These are phyloP conservation scores for Strigamia maritima DNA, from an alignment of 2,888 invertebrate genomes.

Conservation along the genomic window DNA sequence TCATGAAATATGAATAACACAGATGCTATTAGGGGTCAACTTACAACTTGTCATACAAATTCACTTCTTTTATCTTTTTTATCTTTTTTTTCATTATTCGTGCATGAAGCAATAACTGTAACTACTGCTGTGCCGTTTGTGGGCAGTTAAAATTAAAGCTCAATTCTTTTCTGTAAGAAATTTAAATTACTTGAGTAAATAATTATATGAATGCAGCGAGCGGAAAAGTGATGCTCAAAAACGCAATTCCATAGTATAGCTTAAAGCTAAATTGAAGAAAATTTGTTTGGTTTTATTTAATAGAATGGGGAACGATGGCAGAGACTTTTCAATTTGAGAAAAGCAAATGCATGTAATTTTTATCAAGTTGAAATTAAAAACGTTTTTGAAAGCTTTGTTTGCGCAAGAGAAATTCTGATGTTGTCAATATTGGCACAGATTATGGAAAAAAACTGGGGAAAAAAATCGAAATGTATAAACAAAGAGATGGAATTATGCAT, in stretches of 20 bases:
- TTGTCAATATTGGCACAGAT: background rate
- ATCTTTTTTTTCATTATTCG: background rate
- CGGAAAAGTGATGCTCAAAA: background rate
- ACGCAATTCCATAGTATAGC: background rate
- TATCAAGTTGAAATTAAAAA: background rate
- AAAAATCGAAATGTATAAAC: background rate
- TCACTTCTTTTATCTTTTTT: background rate
- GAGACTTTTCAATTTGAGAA: background rate
- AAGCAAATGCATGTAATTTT: background rate
- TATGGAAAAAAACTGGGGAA: background rate
- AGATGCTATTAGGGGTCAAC: background rate
- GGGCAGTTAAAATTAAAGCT: background rate
- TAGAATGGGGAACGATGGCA: background rate
- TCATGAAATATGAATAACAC: background rate
- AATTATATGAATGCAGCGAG: background rate
- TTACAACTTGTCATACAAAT: background rate
- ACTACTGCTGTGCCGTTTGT: constrained; percentile 7
- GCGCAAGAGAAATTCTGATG: background rate
- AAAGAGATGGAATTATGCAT: background rate
- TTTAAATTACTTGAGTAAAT: background rate
- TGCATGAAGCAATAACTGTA: background rate
- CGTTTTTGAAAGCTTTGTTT: background rate
- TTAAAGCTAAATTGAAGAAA: background rate
- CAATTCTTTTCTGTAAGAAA: background rate
- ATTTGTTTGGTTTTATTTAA: background rate